A percentile compares a stretch with the other conserved stretches of the same genome.
Conservation (phyloP, 2,888 invertebrate genomes). For the Epicampocera succincta region DNA sequence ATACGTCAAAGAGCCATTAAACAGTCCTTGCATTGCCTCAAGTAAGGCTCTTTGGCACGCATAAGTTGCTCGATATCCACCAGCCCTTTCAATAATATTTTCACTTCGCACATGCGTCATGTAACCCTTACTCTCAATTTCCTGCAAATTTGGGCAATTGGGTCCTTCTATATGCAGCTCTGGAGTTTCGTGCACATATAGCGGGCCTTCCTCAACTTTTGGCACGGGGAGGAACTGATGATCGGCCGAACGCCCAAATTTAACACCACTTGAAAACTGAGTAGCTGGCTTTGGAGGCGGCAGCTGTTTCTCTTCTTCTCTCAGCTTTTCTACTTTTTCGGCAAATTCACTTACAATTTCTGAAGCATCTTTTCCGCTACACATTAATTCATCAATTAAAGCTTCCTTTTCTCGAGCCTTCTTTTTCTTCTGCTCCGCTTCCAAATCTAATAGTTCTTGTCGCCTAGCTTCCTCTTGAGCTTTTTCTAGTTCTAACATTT, state of each 20-base stretch:
- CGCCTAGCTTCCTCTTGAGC: conserved; percentile 88
- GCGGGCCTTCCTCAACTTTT: conserved; percentile 88
- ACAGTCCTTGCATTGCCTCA: conserved; percentile 91
- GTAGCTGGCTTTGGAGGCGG: conserved; percentile 82
- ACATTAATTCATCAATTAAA: conserved; percentile 96
- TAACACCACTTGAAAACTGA: conserved; percentile 93
- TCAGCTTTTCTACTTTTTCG: conserved; percentile 86
- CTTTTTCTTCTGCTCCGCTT: conserved; percentile 87
- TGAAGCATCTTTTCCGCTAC: conserved; percentile 93
- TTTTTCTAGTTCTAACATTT: conserved; percentile 91
- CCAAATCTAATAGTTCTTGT: conserved; percentile 86
- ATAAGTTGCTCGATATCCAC: conserved; percentile 91
- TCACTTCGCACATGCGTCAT: conserved; percentile 89
- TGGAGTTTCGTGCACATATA: conserved; percentile 87
- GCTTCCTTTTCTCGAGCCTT: conserved; percentile 94
- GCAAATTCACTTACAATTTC: conserved; percentile 92
- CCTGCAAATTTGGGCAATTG: conserved; percentile 84
- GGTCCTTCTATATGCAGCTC: conserved; percentile 88
- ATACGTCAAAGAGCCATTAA: conserved; percentile 73
- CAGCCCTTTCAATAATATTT: conserved; percentile 89
- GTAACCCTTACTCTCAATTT: conserved; percentile 87
- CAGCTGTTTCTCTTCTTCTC: conserved; percentile 83
- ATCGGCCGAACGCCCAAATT: conserved; percentile 86
- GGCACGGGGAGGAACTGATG: conserved; percentile 87
- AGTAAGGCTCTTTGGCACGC: conserved; percentile 93